Evolutionary conservation across 2,888 invertebrate species (phyloP), one percentile per base, ranked within the genome.

Genomic region (Lasioglossum oenotherae): DNA sequence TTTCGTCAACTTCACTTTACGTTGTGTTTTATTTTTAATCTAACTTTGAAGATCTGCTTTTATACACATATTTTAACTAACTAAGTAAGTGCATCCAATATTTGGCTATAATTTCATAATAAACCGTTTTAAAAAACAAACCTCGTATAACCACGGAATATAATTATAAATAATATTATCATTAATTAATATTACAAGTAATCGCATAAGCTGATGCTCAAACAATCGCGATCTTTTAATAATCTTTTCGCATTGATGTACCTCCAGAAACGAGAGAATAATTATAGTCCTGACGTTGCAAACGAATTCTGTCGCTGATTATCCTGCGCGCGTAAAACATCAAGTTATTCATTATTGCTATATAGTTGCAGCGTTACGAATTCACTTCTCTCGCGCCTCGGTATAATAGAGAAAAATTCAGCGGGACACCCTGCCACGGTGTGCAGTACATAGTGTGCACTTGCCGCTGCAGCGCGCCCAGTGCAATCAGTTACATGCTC

Each of bases 401-500:
- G 46, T 16, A 38, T 57, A 35, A 78, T 27, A 27, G 27, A 76
- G 46, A 74, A 64, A 75, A 72, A 74, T 60, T 60, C 27, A 3
- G 60, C 60, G 60, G 4, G 60, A 60, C 60, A 27, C 4, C 12
- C 57, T 12, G 8, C 44, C 49, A 49, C 49, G 19, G 49, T 49
- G 49, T 49, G 19, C 49, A 19, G 19, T 46, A 46, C 46, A 16
- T 35, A 31, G 35, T 31, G 57, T 53, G 73, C 76, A 79, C 76
- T 82, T 16, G n/a, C 27, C 27, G 82, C 41, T 46, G 73, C 14
- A 64, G 27, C 27, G 60, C 73, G 31, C 72, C 46, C 73, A 35
- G 23, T 69, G 74, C 73, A 80, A 83, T 80, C 83, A 71, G 77
- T 85, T 85, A 76, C 76, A 74, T 46, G 79, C n/a, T 83, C 73